These are phyloP conservation scores for Drosophila imparisetae DNA, from an alignment of 2,888 invertebrate species.

Conservation along the genomic window DNA sequence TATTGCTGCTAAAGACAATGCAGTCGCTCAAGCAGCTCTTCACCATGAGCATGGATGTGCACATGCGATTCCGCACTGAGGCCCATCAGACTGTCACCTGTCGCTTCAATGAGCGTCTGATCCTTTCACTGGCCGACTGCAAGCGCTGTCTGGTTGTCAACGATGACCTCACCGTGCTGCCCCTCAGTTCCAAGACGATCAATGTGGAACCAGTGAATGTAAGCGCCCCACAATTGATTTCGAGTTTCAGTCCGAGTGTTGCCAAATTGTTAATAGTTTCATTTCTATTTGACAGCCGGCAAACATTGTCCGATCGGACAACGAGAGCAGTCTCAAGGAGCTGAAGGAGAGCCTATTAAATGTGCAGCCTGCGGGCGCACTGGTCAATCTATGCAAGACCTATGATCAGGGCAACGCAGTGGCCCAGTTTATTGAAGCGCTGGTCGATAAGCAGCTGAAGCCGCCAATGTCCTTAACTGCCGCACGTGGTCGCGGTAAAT, in stretches of 20 bases:
- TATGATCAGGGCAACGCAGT: conserved; percentile 97
- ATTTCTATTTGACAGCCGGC: conserved; percentile 58
- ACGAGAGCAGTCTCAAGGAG: conserved; percentile 88
- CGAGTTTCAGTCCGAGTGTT: background rate
- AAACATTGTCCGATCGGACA: conserved; percentile 82
- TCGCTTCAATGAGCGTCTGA: conserved; percentile 98
- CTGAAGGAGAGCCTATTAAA: conserved; percentile 94
- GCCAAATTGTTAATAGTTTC: background rate
- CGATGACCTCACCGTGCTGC: conserved; percentile 95
- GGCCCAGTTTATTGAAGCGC: conserved; percentile 96
- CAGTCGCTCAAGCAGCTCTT: conserved; percentile 96
- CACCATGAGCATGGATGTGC: conserved; percentile 99
- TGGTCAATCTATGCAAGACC: conserved; percentile 95
- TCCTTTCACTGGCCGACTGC: conserved; percentile 95
- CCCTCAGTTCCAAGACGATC: conserved; percentile 94
- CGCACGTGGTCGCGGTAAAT: conserved; percentile 98
- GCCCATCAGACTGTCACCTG: conserved; percentile 96
- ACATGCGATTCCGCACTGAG: conserved; percentile 95
- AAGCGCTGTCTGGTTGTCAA: conserved; percentile 96
- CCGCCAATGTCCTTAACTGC: conserved; percentile 98
- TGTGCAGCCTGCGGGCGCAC: conserved; percentile 95
- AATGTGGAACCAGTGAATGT: conserved; percentile 90
- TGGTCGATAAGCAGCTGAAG: conserved; percentile 94
- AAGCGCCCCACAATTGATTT: conserved; percentile 24
- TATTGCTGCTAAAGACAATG: conserved; percentile 93